Evolutionary conservation across 2,888 invertebrate species (phyloP), one percentile per base, ranked within the genome.

Genomic region (Thelaira solivaga): DNA sequence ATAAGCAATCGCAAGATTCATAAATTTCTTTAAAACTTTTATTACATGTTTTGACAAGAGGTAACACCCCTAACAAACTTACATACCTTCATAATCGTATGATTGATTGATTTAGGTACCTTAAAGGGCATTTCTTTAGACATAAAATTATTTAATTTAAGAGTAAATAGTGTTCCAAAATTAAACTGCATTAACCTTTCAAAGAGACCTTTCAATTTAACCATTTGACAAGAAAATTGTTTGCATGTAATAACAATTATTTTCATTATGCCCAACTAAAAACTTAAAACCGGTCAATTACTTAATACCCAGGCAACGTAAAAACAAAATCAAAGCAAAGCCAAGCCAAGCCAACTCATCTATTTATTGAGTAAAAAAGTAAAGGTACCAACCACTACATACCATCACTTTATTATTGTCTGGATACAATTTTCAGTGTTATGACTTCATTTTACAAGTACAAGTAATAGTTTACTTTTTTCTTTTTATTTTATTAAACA

Each of bases 381-480:
- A 31, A 67, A 67, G 36, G 45, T 45, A 34, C 16, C n/a, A n/a
- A n/a, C n/a, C n/a, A n/a, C n/a, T n/a, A n/a, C n/a, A n/a, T n/a
- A n/a, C n/a, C 18, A 41, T 11, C 45, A 43, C 20, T 59, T 47
- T 20, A 59, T 69, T 57, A 53, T 57, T 64, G 45, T 59, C 49
- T 51, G 36, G 31, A 57, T 41, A 59, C 47, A 34, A 64, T 34
- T 73, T 34, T 43, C 47, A 41, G 16, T 26, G 29, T 67, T 78
- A 73, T 78, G 68, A 78, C 77, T 78, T 69, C 73, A 74, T 59
- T 69, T 76, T 55, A 22, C 53, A 11, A 36, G n/a, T n/a, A n/a
- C n/a, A n/a, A n/a, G 73, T 45, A 65, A 55, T 26, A 18, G 34
- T 43, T 41, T 11, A 7, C n/a, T n/a, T n/a, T n/a, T 24, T 49